phyloP scores from a whole-genome alignment of 1,140 invertebrate species.

The Homarus americanus region DNA sequence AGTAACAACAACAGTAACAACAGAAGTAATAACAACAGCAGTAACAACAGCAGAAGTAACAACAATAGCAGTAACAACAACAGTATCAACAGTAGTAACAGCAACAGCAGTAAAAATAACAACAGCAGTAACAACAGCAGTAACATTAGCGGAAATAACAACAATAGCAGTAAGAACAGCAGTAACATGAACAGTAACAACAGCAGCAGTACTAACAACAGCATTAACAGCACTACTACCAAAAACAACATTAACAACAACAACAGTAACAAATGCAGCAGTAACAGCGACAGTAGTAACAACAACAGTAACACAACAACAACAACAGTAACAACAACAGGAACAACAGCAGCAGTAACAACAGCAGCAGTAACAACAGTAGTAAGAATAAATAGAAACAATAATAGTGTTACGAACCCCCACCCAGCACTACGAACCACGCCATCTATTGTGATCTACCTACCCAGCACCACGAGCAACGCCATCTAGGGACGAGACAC shows the following conservation, averaged over 20 bases:
- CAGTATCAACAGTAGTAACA: neutral
- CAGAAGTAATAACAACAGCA: no score
- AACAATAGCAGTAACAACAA: neutral
- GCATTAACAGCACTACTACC: neutral
- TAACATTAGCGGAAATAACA: neutral
- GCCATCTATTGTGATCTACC: no score
- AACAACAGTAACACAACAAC: no score
- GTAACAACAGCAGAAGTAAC: no score
- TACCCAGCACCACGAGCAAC: no score
- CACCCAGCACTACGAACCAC: no score
- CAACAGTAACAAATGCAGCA: no score
- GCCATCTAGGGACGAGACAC: no score
- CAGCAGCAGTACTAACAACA: neutral
- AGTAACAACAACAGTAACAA: neutral
- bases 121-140: neutral
- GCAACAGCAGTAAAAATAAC: neutral
- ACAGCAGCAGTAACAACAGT: slow-evolving; percentile 19
- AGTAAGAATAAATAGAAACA: neutral
- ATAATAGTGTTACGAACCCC: no score
- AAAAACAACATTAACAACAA: no score
- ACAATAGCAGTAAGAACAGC: neutral
- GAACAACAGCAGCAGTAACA: slow-evolving; percentile 6
- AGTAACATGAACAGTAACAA: neutral
- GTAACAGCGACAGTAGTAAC: no score
- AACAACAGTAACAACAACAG: neutral